phyloP scores from a whole-genome alignment of 2,888 invertebrate species.

The Mythimna loreyi region DNA sequence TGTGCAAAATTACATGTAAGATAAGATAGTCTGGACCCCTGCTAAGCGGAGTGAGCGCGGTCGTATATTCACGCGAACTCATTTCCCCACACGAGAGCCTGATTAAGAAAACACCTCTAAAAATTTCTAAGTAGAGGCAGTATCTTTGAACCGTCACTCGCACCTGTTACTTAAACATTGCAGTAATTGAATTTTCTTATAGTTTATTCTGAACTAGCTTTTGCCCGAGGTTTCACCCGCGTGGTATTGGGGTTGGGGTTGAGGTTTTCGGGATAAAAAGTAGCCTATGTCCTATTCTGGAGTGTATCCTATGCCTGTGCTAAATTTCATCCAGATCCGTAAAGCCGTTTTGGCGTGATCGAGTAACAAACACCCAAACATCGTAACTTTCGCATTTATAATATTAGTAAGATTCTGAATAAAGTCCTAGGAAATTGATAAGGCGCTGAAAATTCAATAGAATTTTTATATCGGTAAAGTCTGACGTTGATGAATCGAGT shows the following conservation, averaged over 20 bases:
- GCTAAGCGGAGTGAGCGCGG: slow-evolving; percentile 51
- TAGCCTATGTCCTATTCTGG: too few species aligned
- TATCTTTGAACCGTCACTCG: slow-evolving; percentile 53
- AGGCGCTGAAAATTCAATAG: slow-evolving; percentile 37
- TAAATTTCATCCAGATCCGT: too few species aligned
- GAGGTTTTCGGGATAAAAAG: too few species aligned
- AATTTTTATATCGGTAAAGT: slow-evolving; percentile 54
- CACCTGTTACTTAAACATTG: slow-evolving; percentile 66
- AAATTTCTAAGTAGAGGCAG: slow-evolving; percentile 58
- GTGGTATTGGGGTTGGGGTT: too few species aligned
- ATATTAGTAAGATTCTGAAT: too few species aligned
- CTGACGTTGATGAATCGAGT: slow-evolving; percentile 58
- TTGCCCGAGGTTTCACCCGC: too few species aligned
- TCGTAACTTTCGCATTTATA: too few species aligned
- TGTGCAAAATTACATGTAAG: slow-evolving; percentile 55
- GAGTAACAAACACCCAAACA: too few species aligned
- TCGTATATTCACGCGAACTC: slow-evolving; percentile 58
- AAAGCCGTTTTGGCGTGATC: too few species aligned
- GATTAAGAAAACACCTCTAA: slow-evolving; percentile 61
- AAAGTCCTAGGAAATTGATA: slow-evolving; percentile 44
- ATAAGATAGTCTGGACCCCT: slow-evolving; percentile 57
- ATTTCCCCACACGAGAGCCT: slow-evolving; percentile 62
- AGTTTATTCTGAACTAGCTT: too few species aligned
- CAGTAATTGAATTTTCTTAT: slow-evolving; percentile 62
- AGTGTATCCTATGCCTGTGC: too few species aligned